These are phyloP conservation scores for Axinella damicornis DNA, from an alignment of 37 sponge, comb jelly and placozoan genomes.

Conservation along the genomic window DNA sequence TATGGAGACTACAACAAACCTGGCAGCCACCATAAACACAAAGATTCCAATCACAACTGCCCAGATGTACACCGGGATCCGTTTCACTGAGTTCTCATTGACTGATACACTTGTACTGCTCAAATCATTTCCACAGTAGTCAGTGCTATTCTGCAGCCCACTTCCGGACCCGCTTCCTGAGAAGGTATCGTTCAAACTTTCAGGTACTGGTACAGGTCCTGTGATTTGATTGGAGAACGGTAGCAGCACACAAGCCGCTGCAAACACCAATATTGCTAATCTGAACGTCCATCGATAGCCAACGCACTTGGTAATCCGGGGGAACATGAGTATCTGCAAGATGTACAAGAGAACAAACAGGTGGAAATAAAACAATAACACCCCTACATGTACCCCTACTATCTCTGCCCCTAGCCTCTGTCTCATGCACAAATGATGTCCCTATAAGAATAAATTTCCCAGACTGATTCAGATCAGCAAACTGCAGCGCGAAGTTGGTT, in stretches of 20 bases:
- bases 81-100: slow-evolving; percentile 31
- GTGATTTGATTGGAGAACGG: slow-evolving; percentile 79
- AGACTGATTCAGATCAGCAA: no score
- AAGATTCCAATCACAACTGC: slow-evolving; percentile 15
- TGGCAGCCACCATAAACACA: slow-evolving; percentile 1
- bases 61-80: slow-evolving; percentile 65
- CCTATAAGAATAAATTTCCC: no score
- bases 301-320: slow-evolving; percentile 43
- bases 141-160: background rate
- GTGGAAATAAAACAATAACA: no score
- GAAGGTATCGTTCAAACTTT: background rate
- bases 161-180: background rate
- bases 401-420: no score
- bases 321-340: slow-evolving; percentile 66
- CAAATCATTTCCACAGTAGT: slow-evolving; percentile 11
- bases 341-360: background rate
- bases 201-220: slow-evolving; percentile 53
- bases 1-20: slow-evolving; percentile 34
- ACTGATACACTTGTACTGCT: slow-evolving; percentile 6
- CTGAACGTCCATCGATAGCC: slow-evolving; percentile 57
- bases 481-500: no score
- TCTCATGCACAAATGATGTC: no score
- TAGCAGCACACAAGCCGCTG: slow-evolving; percentile 21
- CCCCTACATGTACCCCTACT: no score
- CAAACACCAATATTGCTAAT: slow-evolving; percentile 37